Evolutionary conservation across 2,888 invertebrate species (phyloP).

Genomic region (Polyommatus iphigenia): DNA sequence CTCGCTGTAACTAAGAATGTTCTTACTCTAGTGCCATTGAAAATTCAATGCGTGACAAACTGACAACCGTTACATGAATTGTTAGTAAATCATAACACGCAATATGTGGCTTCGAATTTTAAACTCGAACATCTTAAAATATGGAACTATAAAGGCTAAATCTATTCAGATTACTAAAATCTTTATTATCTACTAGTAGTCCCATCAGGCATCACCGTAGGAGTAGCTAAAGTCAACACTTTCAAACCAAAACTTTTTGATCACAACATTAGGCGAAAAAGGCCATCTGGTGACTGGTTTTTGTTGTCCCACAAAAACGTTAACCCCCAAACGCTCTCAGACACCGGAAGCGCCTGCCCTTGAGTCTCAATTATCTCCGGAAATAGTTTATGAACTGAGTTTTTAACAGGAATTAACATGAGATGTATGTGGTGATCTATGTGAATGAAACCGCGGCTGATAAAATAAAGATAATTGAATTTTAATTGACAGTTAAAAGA

Average conservation of each 20-base stretch:
- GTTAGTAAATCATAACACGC: neutral
- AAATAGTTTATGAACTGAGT: constrained; percentile 51
- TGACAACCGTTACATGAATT: constrained; percentile 10
- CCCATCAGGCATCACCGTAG: no score
- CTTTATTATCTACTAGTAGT: no score
- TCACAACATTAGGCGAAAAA: constrained; percentile 20
- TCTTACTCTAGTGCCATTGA: neutral
- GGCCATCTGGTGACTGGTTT: constrained; percentile 51
- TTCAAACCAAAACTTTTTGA: neutral
- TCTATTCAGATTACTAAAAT: neutral
- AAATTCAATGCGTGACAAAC: neutral
- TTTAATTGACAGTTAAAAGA: no score
- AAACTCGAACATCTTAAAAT: neutral
- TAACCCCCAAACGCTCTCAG: constrained; percentile 44
- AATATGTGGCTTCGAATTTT: neutral
- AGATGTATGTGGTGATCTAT: neutral
- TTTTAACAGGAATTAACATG: constrained; percentile 17
- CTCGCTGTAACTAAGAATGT: neutral
- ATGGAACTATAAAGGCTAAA: neutral
- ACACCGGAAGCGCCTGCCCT: constrained; percentile 73
- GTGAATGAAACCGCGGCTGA: neutral
- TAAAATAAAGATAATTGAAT: neutral
- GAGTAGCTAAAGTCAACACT: no score
- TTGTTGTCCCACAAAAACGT: constrained; percentile 59
- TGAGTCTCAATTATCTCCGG: constrained; percentile 60